These are phyloP conservation scores for Drosophila imparisetae DNA, from an alignment of 2,888 invertebrate genomes.

Conservation along the genomic window DNA sequence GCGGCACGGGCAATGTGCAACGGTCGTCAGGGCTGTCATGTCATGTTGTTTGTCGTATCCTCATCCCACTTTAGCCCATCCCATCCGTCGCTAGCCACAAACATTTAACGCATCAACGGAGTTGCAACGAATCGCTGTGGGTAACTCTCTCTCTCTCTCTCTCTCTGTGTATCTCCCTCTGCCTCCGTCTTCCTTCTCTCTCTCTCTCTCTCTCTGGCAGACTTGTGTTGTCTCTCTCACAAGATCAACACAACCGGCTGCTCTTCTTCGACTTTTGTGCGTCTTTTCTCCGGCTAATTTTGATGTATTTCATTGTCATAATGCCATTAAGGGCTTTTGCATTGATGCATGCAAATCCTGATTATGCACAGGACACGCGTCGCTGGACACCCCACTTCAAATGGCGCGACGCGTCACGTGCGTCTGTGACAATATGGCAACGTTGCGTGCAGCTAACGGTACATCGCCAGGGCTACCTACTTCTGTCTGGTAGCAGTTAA, in stretches of 20 bases:
- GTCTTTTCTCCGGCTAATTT: conserved; percentile 29
- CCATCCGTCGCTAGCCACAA: conserved; percentile 52
- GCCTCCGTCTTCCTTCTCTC: background rate
- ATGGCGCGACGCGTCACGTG: conserved; percentile 59
- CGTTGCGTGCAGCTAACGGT: conserved; percentile 44
- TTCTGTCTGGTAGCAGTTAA: conserved; percentile 3
- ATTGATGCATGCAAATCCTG: conserved; percentile 80
- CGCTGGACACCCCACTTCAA: conserved; percentile 51
- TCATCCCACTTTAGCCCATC: background rate
- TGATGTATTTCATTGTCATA: conserved; percentile 58
- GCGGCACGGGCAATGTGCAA: conserved; percentile 60
- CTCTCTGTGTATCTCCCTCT: background rate
- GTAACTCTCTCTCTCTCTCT: conserved; percentile 3
- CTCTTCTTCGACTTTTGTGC: conserved; percentile 1
- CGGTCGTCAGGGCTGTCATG: conserved; percentile 69
- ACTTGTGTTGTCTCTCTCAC: background rate
- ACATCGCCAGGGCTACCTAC: conserved; percentile 63
- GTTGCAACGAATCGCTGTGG: conserved; percentile 62
- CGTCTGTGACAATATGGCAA: conserved; percentile 68
- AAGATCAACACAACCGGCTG: background rate
- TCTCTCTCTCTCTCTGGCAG: background rate
- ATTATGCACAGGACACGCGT: conserved; percentile 76
- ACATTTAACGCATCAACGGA: conserved; percentile 71
- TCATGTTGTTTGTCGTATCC: conserved; percentile 15
- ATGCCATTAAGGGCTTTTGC: conserved; percentile 57